These are phyloP conservation scores for Sycobia sp. DNA, from an alignment of 1,140 invertebrate genomes.

Conservation along the genomic window DNA sequence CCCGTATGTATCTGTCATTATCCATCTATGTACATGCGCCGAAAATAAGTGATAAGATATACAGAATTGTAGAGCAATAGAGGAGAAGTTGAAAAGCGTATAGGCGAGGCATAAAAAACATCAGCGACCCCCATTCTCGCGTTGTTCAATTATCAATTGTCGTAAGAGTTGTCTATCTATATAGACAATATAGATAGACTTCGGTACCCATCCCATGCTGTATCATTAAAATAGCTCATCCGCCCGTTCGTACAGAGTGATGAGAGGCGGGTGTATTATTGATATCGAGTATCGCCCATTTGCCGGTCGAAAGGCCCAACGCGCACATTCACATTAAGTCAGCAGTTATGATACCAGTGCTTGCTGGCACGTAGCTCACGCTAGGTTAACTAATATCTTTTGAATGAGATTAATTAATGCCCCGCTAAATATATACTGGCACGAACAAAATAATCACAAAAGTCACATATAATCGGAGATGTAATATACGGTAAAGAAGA, in stretches of 20 bases:
- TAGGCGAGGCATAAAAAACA: too few relatives aligned
- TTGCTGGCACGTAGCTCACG: background rate
- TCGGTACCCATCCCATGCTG: constrained; percentile 33
- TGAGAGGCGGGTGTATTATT: constrained; percentile 20
- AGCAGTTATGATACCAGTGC: background rate
- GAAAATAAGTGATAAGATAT: too few relatives aligned
- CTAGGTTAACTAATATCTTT: constrained; percentile 37
- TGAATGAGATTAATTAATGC: constrained; percentile 33
- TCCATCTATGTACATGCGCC: too few relatives aligned
- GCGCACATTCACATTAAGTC: background rate
- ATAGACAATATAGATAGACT: too few relatives aligned
- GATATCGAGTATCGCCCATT: constrained; percentile 34
- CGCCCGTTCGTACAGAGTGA: background rate
- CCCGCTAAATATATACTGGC: constrained; percentile 32
- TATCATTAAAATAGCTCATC: constrained; percentile 36
- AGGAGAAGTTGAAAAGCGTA: too few relatives aligned
- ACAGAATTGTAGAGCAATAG: too few relatives aligned
- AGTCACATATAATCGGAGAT: too few relatives aligned
- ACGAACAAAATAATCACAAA: constrained; percentile 34
- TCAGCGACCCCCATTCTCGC: too few relatives aligned
- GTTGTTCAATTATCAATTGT: constrained; percentile 21
- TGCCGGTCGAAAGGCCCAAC: constrained; percentile 19
- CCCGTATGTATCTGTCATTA: too few relatives aligned
- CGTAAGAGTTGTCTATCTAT: constrained; percentile 32
- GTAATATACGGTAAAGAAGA: too few relatives aligned